Evolutionary conservation across 1,140 invertebrate species (phyloP), one percentile per base, ranked within the genome.

Genomic region (Lanistes nyassanus): DNA sequence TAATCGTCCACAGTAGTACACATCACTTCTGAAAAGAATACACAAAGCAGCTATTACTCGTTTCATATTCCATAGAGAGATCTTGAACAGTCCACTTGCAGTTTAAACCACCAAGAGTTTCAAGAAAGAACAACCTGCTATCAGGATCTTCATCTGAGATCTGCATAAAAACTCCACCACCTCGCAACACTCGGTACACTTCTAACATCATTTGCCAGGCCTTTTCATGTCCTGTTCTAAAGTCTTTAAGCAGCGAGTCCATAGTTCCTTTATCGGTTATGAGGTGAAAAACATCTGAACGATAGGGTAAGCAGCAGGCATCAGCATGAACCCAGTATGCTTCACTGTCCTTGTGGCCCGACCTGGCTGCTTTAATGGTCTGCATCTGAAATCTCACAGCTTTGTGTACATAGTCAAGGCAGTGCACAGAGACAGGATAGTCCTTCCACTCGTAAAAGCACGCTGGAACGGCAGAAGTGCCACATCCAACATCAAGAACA

Each of bases 71-170:
- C 3, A 26, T 55, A 11, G 36, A 5, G 13, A 72, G 56, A 34
- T 60, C 56, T 19, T 36, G 60, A 42, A 72, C 56, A n/a, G 21
- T 34, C 70, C 70, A 72, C 19, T 34, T 19, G 29, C 70, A 39
- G 23, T 1, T 13, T 11, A 31, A 21, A 0, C 36, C 42, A 16
- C 62, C 36, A 23, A 47, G 29, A 11, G n/a, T 64, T 68, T 80
- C 78, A 51, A 81, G 65, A 64, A 82, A 76, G 2, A 55, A 47
- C 31, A 78, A 60, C 37, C 84, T 73, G 0, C 80, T 56, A 66
- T 86, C 84, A 21, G 84, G 84, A 42, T 85, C 83, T 75, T 86
- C 84, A 51, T 85, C 84, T 19, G 83, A 82, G n/a, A 85, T 79
- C 76, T 86, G 84, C 56, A 81, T 29, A 34, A 81, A 77, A n/a